Conservation (phyloP, 2,888 invertebrate species). For the Eupsilia transversa region DNA sequence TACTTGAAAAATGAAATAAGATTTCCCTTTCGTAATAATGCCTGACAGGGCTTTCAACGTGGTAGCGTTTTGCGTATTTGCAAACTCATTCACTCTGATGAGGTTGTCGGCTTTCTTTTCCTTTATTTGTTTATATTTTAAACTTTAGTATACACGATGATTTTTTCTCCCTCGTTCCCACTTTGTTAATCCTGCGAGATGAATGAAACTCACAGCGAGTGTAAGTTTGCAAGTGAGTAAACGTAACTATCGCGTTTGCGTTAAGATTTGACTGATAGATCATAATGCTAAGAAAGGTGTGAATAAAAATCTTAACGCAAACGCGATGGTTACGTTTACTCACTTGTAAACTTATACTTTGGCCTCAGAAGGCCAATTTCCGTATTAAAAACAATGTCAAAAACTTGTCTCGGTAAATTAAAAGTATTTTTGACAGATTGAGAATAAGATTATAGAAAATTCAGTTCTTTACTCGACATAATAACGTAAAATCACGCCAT, state of each 20-base stretch:
- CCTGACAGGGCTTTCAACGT: slow-evolving; percentile 28
- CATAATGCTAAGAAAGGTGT: too few species aligned
- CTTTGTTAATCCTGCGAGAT: neutral
- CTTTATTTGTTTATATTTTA: slow-evolving; percentile 20
- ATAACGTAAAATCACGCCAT: too few species aligned
- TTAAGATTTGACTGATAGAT: too few species aligned
- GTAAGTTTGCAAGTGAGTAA: too few species aligned
- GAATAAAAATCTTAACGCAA: too few species aligned
- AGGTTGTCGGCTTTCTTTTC: slow-evolving; percentile 26
- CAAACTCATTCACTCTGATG: slow-evolving; percentile 49
- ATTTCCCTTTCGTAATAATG: slow-evolving; percentile 28
- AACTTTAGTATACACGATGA: neutral
- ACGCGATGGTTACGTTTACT: too few species aligned
- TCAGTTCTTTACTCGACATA: neutral
- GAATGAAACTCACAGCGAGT: neutral
- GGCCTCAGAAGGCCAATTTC: neutral
- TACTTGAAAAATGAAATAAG: slow-evolving; percentile 37
- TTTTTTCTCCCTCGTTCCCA: neutral
- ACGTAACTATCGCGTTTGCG: too few species aligned
- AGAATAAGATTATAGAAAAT: too few species aligned
- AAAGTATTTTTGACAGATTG: neutral
- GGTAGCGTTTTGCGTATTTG: slow-evolving; percentile 35
- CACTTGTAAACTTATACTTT: too few species aligned
- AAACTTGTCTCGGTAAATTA: neutral
- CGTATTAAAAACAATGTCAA: neutral